These are phyloP conservation scores for Pterocles orientalis DNA, from an alignment of 2,113 vertebrate species.

Conservation along the genomic window DNA sequence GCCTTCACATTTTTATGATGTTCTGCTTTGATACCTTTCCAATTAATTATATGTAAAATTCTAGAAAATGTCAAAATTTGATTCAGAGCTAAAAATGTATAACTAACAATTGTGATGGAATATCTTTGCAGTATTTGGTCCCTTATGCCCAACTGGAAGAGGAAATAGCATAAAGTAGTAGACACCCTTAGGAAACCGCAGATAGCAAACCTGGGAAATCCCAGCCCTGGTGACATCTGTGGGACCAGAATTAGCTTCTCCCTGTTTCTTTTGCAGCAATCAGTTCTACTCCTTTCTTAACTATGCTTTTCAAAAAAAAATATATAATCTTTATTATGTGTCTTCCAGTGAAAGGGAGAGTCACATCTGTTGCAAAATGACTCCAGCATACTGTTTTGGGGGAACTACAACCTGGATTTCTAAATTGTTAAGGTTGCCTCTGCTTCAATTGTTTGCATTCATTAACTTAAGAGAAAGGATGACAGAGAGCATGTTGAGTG, in stretches of 20 bases:
- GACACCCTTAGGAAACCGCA: rapidly evolving
- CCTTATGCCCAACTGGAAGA: background rate
- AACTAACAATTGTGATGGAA: background rate
- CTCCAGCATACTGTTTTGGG: background rate
- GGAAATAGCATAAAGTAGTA: background rate
- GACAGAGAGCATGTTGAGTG: background rate
- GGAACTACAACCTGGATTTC: background rate
- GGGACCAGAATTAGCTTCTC: background rate
- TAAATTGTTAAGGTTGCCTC: background rate
- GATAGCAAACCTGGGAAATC: background rate
- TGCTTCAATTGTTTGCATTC: background rate
- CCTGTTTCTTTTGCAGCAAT: background rate
- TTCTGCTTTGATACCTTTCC: background rate
- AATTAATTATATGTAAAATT: background rate
- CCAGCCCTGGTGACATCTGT: background rate
- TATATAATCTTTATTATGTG: background rate
- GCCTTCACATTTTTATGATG: background rate
- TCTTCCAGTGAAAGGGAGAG: background rate
- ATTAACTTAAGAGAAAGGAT: background rate
- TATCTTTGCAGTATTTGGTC: background rate
- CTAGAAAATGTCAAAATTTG: background rate
- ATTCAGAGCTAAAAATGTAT: background rate
- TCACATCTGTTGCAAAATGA: background rate
- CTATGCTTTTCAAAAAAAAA: background rate
- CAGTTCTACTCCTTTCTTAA: background rate